A percentile compares a stretch with the other conserved stretches of the same genome.
These are phyloP conservation scores for Drosophila oshimai DNA, from an alignment of 1,140 invertebrate genomes.

Conservation along the genomic window DNA sequence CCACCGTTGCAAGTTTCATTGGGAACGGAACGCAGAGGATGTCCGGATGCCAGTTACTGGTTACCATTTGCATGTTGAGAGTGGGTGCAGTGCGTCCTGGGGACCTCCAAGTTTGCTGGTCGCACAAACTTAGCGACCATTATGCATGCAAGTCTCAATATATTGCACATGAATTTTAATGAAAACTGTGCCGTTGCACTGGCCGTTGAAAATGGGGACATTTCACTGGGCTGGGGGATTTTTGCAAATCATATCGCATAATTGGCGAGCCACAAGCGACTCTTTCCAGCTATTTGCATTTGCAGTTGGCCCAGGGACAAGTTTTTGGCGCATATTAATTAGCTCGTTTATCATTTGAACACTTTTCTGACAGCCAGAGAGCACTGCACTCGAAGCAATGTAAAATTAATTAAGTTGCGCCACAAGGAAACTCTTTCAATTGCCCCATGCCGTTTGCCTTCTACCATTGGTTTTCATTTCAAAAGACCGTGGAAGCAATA, in stretches of 20 bases:
- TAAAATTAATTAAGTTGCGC: constrained; percentile 79
- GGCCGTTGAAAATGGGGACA: neutral
- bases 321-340: constrained; percentile 73
- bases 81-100: too few species aligned
- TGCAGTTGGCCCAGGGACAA: constrained; percentile 18
- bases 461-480: constrained; percentile 41
- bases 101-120: constrained; percentile 32
- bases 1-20: constrained; percentile 18
- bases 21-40: constrained; percentile 21
- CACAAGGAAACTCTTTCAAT: constrained; percentile 49
- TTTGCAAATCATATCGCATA: constrained; percentile 69
- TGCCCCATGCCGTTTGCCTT: neutral
- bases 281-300: constrained; percentile 44
- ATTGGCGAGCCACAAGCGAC: constrained; percentile 52
- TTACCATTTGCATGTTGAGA: constrained; percentile 59
- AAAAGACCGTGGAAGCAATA: constrained; percentile 20
- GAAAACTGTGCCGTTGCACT: constrained; percentile 67
- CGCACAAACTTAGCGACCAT: constrained; percentile 73
- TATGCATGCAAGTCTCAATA: constrained; percentile 79
- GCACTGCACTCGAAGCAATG: constrained; percentile 56
- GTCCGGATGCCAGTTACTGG: constrained; percentile 32
- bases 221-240: constrained; percentile 15
- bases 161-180: constrained; percentile 81
- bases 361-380: constrained; percentile 65
- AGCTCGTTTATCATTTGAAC: constrained; percentile 78